Evolutionary conservation across 2,888 invertebrate genomes (phyloP), one percentile per base, ranked within the genome.

Genomic region (Tetragonisca angustula): DNA sequence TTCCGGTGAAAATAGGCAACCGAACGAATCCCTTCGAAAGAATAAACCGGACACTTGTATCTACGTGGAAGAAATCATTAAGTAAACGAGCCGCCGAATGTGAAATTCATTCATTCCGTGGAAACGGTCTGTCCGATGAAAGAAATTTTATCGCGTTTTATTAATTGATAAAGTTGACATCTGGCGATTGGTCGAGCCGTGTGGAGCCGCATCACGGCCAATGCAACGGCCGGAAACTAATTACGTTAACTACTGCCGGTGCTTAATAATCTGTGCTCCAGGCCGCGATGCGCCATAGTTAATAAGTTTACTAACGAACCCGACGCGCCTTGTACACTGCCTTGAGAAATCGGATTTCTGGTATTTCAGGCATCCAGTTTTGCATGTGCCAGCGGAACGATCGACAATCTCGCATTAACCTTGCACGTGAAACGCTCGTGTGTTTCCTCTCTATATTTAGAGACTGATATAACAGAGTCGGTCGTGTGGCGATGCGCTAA

Each of bases 141-240:
- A 15, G 6, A 19, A 19, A 27, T 21, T 68, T 50, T 36, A 24
- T 59, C 61, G 36, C 49, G 21, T 36, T 78, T 62, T 56, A 36
- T 71, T 27, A 69, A 68, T 67, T 68, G 67, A 52, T 56, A 49
- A 84, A 84, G 62, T 74, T 54, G 59, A 17, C 78, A 68, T 75
- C 68, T 49, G 24, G 50, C 49, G 68, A 84, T 75, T 83, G 79
- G 56, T 15, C 56, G 19, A 19, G 49, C 19, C n/a, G 24, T 32
- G 24, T 50, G 79, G 9, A 65, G 24, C 19, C 54, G 1, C 27
- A 65, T 50, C 50, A 70, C 68, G 32, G 81, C 71, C 79, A 83
- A 87, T 82, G 87, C 87, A 87, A 79, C 50, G 84, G 73, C 84
- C 74, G 81, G 90, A 86, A 87, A 89, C 82, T 90, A 90, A 90